Evolutionary conservation across 2,888 invertebrate genomes (phyloP).

Genomic region (Drosophila paranaensis): DNA sequence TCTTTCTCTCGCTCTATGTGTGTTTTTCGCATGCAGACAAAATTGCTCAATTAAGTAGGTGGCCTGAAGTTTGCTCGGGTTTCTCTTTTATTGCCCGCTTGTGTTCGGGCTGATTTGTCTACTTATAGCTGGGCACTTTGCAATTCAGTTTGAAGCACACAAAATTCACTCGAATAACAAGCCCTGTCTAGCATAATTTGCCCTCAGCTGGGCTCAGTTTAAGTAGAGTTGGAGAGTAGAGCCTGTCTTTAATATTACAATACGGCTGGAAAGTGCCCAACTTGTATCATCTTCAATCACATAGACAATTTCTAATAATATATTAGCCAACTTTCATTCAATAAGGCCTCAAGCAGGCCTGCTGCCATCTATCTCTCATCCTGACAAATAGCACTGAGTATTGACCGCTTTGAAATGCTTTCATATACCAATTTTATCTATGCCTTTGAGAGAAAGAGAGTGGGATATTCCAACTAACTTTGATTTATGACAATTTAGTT

Average conservation of each 20-base stretch:
- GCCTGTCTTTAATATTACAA: neutral
- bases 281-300: neutral
- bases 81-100: conserved; percentile 20
- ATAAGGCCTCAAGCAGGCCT: conserved; percentile 4
- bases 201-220: neutral
- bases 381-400: conserved; percentile 33
- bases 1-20: neutral
- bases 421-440: conserved; percentile 56
- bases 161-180: conserved; percentile 31
- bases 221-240: too few relatives aligned
- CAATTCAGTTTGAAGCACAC: conserved; percentile 29
- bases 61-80: conserved; percentile 8
- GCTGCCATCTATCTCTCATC: neutral
- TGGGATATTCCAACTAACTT: conserved; percentile 62
- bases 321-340: neutral
- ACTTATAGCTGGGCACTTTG: conserved; percentile 22
- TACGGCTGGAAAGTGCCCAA: neutral
- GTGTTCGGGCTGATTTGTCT: conserved; percentile 26
- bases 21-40: conserved; percentile 17
- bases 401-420: conserved; percentile 14
- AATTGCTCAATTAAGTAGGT: conserved; percentile 63
- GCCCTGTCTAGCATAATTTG: conserved; percentile 21
- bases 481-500: conserved; percentile 76
- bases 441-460: conserved; percentile 37
- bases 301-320: neutral